phyloP scores from a whole-genome alignment of 2,797 vertebrate species.

The Gobio occitaniae region DNA sequence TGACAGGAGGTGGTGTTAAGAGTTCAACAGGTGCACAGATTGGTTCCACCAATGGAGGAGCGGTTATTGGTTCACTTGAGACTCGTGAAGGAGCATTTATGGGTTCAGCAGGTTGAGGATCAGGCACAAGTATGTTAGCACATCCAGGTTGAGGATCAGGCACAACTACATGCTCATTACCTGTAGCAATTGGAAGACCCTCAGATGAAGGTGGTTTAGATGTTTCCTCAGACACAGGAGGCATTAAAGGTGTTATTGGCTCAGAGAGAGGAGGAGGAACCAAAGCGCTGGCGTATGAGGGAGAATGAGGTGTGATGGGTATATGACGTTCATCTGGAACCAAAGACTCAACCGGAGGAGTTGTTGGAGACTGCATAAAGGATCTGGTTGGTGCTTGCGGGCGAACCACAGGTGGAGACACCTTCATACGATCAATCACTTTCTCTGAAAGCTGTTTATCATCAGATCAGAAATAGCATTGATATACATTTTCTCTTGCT shows the following conservation, averaged over 20 bases:
- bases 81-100: not conserved
- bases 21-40: constrained; percentile 46
- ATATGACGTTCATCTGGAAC: constrained; percentile 55
- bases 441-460: constrained; percentile 85
- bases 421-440: constrained; percentile 90
- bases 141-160: constrained; percentile 2
- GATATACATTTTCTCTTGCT: not conserved
- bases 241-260: not conserved
- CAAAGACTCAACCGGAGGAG: constrained; percentile 42
- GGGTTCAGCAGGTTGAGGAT: constrained; percentile 34
- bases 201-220: constrained; percentile 19
- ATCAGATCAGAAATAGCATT: not conserved
- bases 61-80: constrained; percentile 41
- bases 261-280: constrained; percentile 55
- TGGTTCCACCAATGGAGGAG: not conserved
- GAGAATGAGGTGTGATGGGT: constrained; percentile 59
- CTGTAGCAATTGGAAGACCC: not conserved
- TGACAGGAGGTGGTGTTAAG: constrained; percentile 14
- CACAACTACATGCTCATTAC: constrained; percentile 36
- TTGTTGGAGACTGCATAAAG: constrained; percentile 13
- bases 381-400: constrained; percentile 52
- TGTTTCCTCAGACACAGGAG: constrained; percentile 27
- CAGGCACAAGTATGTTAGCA: constrained; percentile 29
- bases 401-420: constrained; percentile 66
- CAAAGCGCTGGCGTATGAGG: constrained; percentile 33